Base-by-base conservation (phyloP, 1,140 invertebrate species). In the Drosophila dunni region DNA sequence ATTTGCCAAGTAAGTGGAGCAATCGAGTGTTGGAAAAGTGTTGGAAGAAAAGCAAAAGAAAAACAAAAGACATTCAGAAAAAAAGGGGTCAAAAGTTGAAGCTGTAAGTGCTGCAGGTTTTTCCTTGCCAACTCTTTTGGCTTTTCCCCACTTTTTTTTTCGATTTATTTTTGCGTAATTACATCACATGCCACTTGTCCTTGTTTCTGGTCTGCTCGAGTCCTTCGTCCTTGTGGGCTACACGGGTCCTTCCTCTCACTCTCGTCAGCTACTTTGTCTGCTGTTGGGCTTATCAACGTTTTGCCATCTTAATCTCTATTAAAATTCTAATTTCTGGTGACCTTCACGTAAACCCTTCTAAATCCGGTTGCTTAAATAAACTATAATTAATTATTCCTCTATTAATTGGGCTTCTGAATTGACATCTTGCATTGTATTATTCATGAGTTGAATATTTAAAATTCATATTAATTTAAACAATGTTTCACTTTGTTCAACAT, bases 1-100 rank as follows among this genome's bases (percentile, higher is more conserved):
- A 20, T 67, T 51, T 60, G 54, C 38, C 46, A 45, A 48, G 73
- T 71, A 75, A 75, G 68, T 76, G 40, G 53, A 75, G 40, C 68
- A 71, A 54, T 71, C 51, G n/a, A 58, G 67, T 38, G 42, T 42
- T 46, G 20, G 40, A 13, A 13, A 42, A 42, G 11, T 13, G 10
- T 38, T 38, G 36, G 10, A 40, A 13, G 33, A 38, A 62, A 53
- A 56, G 10, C 13, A 9, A 58, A 72, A 29, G 7, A 11, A 50
- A 44, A 48, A 10, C 53, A 13, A 7, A 1, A 11, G 29, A 6
- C 24, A 29, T 13, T 7, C 17, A 10, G 1, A 54, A 6, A 20
- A 36, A 10, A 46, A 60, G 13, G 36, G 24, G 9, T 40, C 10
- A 13, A 24, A 48, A 56, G 40, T 48, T 34, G 53, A 44, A 17